Conservation (phyloP, 53 echinoderm and acorn worm genomes). For the Henricia sp. region DNA sequence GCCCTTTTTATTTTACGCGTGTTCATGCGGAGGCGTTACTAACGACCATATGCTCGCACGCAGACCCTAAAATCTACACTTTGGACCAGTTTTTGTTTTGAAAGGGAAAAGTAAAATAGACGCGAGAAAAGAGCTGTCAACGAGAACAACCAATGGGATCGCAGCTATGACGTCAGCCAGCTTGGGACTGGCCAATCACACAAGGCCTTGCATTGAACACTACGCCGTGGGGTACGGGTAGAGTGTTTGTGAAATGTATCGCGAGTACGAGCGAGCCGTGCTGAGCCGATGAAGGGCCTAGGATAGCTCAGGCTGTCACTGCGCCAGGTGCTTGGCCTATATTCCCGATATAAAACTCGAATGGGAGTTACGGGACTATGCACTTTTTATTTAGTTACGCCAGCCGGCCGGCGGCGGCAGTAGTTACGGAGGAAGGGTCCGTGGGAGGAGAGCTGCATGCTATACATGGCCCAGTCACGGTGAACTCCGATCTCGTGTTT, state of each 20-base stretch:
- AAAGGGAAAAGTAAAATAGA: not conserved
- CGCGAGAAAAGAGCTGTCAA: slow-evolving; percentile 3
- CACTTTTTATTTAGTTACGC: slow-evolving; percentile 8
- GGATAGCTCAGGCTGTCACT: slow-evolving; percentile 19
- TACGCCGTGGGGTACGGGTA: not conserved
- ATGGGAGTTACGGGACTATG: slow-evolving; percentile 39
- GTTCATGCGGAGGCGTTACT: not conserved
- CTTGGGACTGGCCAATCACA: slow-evolving; percentile 20
- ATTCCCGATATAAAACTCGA: slow-evolving; percentile 12
- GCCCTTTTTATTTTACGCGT: slow-evolving; percentile 37
- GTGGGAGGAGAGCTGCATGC: not conserved
- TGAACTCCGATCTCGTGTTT: too few species aligned
- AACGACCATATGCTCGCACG: slow-evolving; percentile 11
- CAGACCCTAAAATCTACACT: slow-evolving; percentile 18
- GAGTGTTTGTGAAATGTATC: not conserved
- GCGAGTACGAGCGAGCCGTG: not conserved
- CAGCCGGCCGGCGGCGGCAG: not conserved
- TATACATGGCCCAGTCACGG: not conserved
- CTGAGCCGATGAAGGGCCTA: too few species aligned
- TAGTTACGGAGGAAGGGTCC: not conserved
- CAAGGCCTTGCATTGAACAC: not conserved
- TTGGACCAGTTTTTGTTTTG: slow-evolving; percentile 17
- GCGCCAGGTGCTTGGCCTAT: slow-evolving; percentile 54
- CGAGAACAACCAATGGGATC: slow-evolving; percentile 49
- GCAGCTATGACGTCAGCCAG: slow-evolving; percentile 43